Conservation (phyloP, 2,888 invertebrate species). For the Dendrolimus houi region DNA sequence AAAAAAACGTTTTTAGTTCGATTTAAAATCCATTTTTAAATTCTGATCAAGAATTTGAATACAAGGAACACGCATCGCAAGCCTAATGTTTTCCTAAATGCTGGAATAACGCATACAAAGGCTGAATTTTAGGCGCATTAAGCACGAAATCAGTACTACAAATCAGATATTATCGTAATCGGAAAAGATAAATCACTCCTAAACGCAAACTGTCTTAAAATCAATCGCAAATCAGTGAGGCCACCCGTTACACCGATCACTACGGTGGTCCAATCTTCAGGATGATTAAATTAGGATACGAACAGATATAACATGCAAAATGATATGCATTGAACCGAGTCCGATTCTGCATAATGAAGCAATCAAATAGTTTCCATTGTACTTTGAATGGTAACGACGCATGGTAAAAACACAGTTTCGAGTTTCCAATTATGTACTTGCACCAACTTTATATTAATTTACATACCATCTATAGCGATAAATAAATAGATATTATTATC, state of each 20-base stretch:
- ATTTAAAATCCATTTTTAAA: too few relatives aligned
- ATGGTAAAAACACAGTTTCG: too few relatives aligned
- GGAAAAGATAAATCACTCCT: conserved; percentile 35
- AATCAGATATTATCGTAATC: conserved; percentile 12
- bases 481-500: too few relatives aligned
- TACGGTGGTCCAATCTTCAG: conserved; percentile 73
- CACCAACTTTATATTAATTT: too few relatives aligned
- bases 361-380: conserved; percentile 69
- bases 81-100: conserved; percentile 1
- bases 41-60: too few relatives aligned
- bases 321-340: conserved; percentile 68
- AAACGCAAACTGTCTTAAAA: conserved; percentile 43
- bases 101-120: too few relatives aligned
- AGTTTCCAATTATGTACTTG: too few relatives aligned
- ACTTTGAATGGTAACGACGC: conserved; percentile 9
- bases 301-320: conserved; percentile 70
- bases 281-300: conserved; percentile 73
- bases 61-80: background rate
- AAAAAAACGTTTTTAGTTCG: too few relatives aligned
- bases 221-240: conserved; percentile 49
- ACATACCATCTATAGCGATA: too few relatives aligned
- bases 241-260: conserved; percentile 54
- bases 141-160: conserved; percentile 7
- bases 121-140: conserved; percentile 3
- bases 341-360: conserved; percentile 69